Base-by-base conservation (phyloP, 2,888 invertebrate genomes). In the Eristalis tenax region DNA sequence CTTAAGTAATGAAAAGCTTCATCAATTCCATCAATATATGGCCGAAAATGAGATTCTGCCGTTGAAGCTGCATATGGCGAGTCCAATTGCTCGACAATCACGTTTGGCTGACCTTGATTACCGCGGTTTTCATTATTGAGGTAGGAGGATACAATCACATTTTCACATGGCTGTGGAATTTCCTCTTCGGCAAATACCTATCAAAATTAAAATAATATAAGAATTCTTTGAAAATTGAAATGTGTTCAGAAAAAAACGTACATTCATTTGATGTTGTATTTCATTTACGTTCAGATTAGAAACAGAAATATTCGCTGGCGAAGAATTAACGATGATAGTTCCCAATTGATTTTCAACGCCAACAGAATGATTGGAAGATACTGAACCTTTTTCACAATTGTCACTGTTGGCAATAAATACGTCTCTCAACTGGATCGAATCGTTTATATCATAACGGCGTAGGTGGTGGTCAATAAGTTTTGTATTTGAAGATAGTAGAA, bases 1-100 rank as follows among this genome's bases (percentile, higher is more conserved):
- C 91, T 89, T 3, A 92, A 81, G 79, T 90, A 92, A 59, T 91
- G 91, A 77, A 91, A 92, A 10, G 91, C 90, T 43, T 92, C 92
- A 70, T 92, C 92, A 5, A 91, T 90, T 6, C 90, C 90, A 64
- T 91, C 91, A 50, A 91, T 90, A 18, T 90, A 90, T 0, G 91
- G 90, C 0, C 91, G 90, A 70, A 91, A 91, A 74, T 89, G 90
- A 26, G 43, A 73, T 15, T 85, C 85, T 0, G 81, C 38, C 38
- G 81, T 69, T 23, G 77, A 74, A 38, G 70, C 69, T 63, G 77
- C 77, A 28, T 81, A 84, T 5, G 70, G 68, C 2, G 89, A 89
- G 23, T 88, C 89, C 66, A 90, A 78, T 66, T 90, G 90, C 64
- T 91, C 90, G 8, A 91, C 91, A 75, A 91, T 90, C 22, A 91